A percentile compares a stretch with the other conserved stretches of the same genome.
These are phyloP conservation scores for Aplodontia rufa DNA, from an alignment of 2,113 vertebrate genomes.

Conservation along the genomic window DNA sequence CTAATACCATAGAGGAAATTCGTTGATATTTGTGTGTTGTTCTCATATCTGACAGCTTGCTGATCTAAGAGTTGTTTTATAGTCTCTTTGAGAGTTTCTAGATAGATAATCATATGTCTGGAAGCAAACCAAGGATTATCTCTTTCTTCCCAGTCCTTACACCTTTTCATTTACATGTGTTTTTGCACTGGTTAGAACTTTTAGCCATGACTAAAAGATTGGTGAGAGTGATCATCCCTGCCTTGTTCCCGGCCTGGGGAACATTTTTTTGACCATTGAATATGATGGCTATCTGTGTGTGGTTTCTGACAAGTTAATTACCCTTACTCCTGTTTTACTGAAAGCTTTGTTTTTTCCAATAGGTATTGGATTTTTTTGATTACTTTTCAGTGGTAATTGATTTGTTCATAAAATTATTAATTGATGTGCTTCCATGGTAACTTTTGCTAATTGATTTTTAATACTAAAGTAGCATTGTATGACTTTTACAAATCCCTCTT, in stretches of 20 bases:
- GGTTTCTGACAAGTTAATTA: background rate
- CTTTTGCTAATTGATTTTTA: background rate
- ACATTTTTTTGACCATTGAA: background rate
- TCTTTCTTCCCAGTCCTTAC: background rate
- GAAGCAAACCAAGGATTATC: background rate
- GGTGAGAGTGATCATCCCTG: background rate
- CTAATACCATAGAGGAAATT: background rate
- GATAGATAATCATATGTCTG: background rate
- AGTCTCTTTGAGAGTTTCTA: background rate
- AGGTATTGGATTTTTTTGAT: background rate
- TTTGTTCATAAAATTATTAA: background rate
- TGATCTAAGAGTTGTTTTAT: background rate
- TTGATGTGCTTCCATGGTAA: background rate
- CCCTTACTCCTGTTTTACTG: background rate
- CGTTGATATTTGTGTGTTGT: background rate
- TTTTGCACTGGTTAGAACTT: background rate
- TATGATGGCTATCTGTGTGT: background rate
- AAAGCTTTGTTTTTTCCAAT: background rate
- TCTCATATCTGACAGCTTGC: background rate
- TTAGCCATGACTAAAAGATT: background rate
- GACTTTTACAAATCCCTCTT: background rate
- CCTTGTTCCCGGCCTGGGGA: background rate
- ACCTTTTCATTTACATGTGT: background rate
- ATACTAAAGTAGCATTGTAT: background rate
- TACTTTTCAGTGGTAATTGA: background rate